These are phyloP conservation scores for Sialis lutaria DNA, from an alignment of 2,888 invertebrate species.

Conservation along the genomic window DNA sequence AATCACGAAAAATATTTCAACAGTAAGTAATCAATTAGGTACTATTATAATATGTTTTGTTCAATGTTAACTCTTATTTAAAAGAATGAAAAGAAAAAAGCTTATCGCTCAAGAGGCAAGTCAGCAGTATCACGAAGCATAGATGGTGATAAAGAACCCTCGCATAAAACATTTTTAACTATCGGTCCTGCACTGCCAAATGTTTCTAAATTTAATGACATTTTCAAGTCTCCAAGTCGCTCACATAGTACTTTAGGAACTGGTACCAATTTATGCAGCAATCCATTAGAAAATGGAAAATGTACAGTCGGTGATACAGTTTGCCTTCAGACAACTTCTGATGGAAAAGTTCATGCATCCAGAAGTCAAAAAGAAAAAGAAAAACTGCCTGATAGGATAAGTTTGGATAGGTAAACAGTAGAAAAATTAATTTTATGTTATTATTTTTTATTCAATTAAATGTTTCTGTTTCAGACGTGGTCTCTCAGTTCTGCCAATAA, in stretches of 20 bases:
- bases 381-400: conserved; percentile 73
- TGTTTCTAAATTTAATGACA: conserved; percentile 11
- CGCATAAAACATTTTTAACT: conserved; percentile 13
- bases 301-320: conserved; percentile 22
- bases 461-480: conserved; percentile 38
- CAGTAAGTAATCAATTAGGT: background rate
- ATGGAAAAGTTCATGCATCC: conserved; percentile 48
- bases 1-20: conserved; percentile 1
- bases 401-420: conserved; percentile 49
- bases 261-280: conserved; percentile 10
- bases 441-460: conserved; percentile 11
- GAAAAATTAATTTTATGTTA: background rate
- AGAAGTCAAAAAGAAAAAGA: conserved; percentile 61
- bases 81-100: conserved; percentile 28
- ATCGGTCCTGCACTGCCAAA: conserved; percentile 22
- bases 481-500: conserved; percentile 63
- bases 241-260: conserved; percentile 32
- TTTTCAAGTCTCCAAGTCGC: conserved; percentile 20
- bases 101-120: conserved; percentile 30
- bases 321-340: conserved; percentile 38
- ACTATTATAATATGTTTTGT: background rate
- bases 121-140: conserved; percentile 19
- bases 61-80: background rate
- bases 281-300: conserved; percentile 13
- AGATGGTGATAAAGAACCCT: conserved; percentile 7